Conservation (phyloP, 2,113 vertebrate genomes). For the Urocynchramus pylzowi region DNA sequence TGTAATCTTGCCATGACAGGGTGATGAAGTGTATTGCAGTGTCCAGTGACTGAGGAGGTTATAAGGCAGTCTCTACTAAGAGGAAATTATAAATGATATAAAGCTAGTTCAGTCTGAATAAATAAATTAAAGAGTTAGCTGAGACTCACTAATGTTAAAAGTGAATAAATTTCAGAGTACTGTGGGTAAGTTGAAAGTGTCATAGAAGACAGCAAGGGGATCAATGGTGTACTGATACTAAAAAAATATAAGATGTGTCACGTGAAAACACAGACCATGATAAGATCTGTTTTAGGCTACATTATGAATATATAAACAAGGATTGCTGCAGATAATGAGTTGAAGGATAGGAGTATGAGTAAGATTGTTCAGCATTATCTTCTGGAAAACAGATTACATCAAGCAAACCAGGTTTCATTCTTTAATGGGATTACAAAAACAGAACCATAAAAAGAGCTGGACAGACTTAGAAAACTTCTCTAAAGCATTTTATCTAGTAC, state of each 20-base stretch:
- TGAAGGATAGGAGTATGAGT: background rate
- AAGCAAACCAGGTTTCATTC: background rate
- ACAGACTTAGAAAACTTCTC: background rate
- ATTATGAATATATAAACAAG: background rate
- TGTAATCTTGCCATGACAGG: background rate
- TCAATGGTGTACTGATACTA: background rate
- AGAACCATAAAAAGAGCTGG: background rate
- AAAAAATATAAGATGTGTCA: background rate
- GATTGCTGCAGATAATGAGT: background rate
- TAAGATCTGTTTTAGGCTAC: background rate
- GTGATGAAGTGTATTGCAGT: background rate
- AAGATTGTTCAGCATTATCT: background rate
- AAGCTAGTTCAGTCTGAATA: background rate
- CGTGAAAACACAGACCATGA: background rate
- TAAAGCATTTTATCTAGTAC: background rate
- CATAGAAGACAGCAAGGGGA: background rate
- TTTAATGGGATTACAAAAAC: background rate
- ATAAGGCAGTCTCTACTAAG: background rate
- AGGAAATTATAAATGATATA: background rate
- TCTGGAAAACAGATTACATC: background rate
- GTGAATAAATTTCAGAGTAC: background rate
- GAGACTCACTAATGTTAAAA: background rate
- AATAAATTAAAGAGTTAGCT: background rate
- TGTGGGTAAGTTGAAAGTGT: background rate
- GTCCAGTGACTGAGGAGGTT: background rate